Evolutionary conservation across 2,888 invertebrate species (phyloP), one percentile per base, ranked within the genome.

Genomic region (Melitaea athalia): DNA sequence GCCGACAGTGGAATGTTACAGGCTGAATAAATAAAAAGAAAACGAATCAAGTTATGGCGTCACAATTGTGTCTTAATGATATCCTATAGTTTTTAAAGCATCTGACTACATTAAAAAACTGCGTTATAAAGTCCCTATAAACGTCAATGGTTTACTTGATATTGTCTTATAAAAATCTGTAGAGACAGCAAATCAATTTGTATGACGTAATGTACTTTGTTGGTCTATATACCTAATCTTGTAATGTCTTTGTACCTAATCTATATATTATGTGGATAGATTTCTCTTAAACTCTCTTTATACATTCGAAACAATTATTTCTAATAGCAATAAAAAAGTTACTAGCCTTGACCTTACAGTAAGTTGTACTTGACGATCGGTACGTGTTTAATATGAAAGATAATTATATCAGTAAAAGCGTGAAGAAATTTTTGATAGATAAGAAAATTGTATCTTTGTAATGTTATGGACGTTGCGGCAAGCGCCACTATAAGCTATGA

Each of bases 391-490:
- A 50, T 59, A 57, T 50, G 61, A 50, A 53, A 12, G 60, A 57
- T 43, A 42, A 38, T 38, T 38, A 38, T 17, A 57, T 31, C 63
- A 24, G 59, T 59, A 50, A 59, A 64, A 64, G 57, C 49, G 70
- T 64, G 59, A 68, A 67, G 61, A 70, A 70, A 70, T 71, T 55
- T 63, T 64, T 61, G 57, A 64, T 67, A 72, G 77, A 76, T 76
- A 77, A 76, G 74, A 74, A 68, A 68, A 68, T 59, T 63, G 67
- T 61, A 0, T 65, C 60, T 53, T 49, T 66, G 43, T 60, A 61
- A 64, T 50, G 55, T 47, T 62, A 63, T 64, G 57, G 65, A 60
- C 63, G 64, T 52, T 67, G 63, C 64, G 67, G 67, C 65, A 53
- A 52, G 64, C 60, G 63, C 12, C 71, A 71, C 69, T n/a, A n/a